Evolutionary conservation across 2,888 invertebrate genomes (phyloP), one percentile per base, ranked within the genome.

Genomic region (Lepidonotus clava): DNA sequence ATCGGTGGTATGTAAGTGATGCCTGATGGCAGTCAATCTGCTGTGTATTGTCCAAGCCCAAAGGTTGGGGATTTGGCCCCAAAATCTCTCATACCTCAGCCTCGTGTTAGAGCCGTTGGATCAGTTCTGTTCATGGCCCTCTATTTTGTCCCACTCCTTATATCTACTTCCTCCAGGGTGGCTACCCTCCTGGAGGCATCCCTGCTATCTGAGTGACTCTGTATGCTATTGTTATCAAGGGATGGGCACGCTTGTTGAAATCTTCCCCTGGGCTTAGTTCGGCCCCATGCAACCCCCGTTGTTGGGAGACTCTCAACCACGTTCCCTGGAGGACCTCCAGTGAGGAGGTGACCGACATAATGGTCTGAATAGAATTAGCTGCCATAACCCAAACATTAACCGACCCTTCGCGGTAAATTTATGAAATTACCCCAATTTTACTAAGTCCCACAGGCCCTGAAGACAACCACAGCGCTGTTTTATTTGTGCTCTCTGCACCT

Each of bases 361-460:
- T 76, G 38, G 76, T n/a, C 38, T n/a, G 36, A 38, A 76, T 40
- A 36, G 76, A 28, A 76, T 76, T 76, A 76, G 38, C 38, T 14
- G 40, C 38, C 32, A 76, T 38, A 38, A n/a, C n/a, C 76, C 76
- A 76, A 76, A 76, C 76, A 76, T 76, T 76, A 76, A 38, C 76
- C 76, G 28, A 40, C 76, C 28, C 76, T 40, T 76, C 36, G 76
- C 24, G 76, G 40, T 40, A 34, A 76, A 76, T 38, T 76, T 36
- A 76, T 76, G 76, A 76, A 76, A 76, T 76, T 76, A 76, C 1
- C 40, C 38, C 38, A 38, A 76, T 76, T 76, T 38, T 5, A 11
- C 38, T 36, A 5, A 76, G 76, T n/a, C 76, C 76, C 76, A 34
- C 36, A 40, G 76, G 28, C 14, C 28, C 61, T 61, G 61, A 61